Base-by-base conservation (phyloP, 2,113 vertebrate genomes). In the Motacilla alba region DNA sequence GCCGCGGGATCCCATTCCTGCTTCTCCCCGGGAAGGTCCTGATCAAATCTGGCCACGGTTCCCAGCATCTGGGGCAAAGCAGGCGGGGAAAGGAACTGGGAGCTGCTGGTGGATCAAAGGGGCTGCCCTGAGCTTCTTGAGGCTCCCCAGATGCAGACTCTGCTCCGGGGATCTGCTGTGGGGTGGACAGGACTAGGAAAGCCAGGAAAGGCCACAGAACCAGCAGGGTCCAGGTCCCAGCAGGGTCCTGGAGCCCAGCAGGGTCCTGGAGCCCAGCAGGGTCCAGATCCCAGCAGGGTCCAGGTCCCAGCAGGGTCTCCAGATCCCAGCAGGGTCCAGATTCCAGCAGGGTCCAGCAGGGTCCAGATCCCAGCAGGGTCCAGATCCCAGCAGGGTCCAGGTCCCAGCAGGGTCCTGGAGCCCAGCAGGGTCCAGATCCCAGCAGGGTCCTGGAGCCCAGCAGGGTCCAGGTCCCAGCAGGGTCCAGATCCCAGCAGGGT, bases 121-220 rank as follows among this genome's bases (percentile, higher is more conserved):
- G 18, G 49, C 15, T 39, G 60, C 53, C 28, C 64, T 8, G 66
- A 20, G 59, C 41, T 18, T 9, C 39, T 1, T 0, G 49, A 21
- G 44, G 11, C 16, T 17, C 19, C 46, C 15, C 20, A 26, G 60
- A 13, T 1, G 15, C 75, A 35, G 41, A 22, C 5, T 8, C 26
- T 39, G 79, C 46, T 35, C 79, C 76, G 3, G 58, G 70, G 72
- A 1, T 4, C 19, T 5, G 50, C n/a, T 21, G 47, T 1, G 30
- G 73, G 73, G 24, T 0, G 22, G n/a, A 2, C 1, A 1, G 53
- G n/a, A 10, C 2, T 0, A 1, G 55, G 55, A 46, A 18, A 52
- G 33, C 4, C 33, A 8, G 7, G 26, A 27, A 31, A 9, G 21
- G 11, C 4, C n/a, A 8, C 49, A 9, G 64, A 18, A 1, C 41